Conservation (phyloP, 2,888 invertebrate genomes). For the Eristalis pertinax region DNA sequence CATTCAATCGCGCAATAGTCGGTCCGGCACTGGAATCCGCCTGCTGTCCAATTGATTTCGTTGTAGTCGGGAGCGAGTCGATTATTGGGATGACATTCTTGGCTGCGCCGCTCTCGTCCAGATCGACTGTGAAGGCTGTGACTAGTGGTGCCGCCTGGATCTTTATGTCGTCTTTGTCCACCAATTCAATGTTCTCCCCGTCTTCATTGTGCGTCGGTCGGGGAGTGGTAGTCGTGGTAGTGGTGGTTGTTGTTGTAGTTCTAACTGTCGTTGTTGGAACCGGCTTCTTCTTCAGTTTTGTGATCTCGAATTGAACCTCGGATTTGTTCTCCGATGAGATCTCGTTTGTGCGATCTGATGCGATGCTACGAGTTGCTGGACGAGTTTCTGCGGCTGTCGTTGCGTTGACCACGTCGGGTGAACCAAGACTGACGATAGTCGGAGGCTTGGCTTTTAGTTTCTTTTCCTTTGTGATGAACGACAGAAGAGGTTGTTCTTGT, state of each 20-base stretch:
- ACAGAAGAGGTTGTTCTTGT: constrained; percentile 77
- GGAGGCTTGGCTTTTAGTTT: constrained; percentile 75
- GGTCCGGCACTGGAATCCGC: constrained; percentile 74
- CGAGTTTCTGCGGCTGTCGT: constrained; percentile 74
- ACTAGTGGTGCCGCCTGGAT: constrained; percentile 91
- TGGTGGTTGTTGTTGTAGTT: constrained; percentile 80
- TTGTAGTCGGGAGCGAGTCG: constrained; percentile 77
- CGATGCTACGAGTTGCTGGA: constrained; percentile 80
- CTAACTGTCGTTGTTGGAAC: constrained; percentile 69
- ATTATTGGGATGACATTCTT: constrained; percentile 89
- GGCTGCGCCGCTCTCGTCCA: constrained; percentile 90
- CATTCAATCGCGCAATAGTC: constrained; percentile 79
- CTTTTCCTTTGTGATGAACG: constrained; percentile 78
- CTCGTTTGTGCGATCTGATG: constrained; percentile 79
- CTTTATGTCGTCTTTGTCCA: constrained; percentile 87
- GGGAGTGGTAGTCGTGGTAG: constrained; percentile 85
- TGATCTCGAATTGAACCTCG: constrained; percentile 79
- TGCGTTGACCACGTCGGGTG: constrained; percentile 60
- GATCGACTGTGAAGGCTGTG: constrained; percentile 92
- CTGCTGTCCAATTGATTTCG: constrained; percentile 47
- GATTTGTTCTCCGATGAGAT: constrained; percentile 77
- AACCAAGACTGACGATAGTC: constrained; percentile 51
- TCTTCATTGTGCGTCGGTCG: constrained; percentile 87
- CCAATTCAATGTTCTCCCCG: constrained; percentile 86
- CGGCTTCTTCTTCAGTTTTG: constrained; percentile 75